phyloP scores from a whole-genome alignment of 2,888 invertebrate genomes.

The Azorinus chamasolen region DNA sequence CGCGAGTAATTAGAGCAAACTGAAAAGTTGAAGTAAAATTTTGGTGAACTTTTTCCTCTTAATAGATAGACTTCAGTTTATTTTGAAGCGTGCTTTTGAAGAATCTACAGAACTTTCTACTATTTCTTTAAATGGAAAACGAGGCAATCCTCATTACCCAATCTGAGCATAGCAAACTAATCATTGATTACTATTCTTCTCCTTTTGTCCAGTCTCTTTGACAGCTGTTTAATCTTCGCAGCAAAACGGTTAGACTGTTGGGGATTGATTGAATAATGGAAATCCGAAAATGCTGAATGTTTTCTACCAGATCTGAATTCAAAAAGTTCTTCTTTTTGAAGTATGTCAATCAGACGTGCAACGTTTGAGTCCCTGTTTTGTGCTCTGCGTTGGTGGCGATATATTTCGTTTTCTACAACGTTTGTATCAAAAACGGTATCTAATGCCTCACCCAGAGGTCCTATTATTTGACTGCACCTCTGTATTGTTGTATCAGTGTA shows the following conservation, averaged over 20 bases:
- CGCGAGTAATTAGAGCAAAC: too few relatives aligned
- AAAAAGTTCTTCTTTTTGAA: conserved; percentile 5
- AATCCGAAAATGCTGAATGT: conserved; percentile 31
- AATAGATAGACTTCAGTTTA: too few relatives aligned
- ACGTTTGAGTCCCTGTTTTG: conserved; percentile 35
- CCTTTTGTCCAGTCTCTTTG: conserved; percentile 19
- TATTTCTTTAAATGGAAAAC: background rate
- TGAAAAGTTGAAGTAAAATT: too few relatives aligned
- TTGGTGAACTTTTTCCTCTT: too few relatives aligned
- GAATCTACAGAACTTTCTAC: too few relatives aligned
- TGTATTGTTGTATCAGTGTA: conserved; percentile 37
- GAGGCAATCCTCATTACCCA: conserved; percentile 19
- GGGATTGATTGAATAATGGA: conserved; percentile 15
- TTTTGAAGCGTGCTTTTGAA: too few relatives aligned
- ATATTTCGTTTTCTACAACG: conserved; percentile 34
- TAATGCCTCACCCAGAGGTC: conserved; percentile 37
- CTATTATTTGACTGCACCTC: conserved; percentile 18
- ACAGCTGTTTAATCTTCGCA: conserved; percentile 16
- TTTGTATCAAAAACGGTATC: conserved; percentile 30
- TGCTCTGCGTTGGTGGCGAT: conserved; percentile 27
- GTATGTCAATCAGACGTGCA: conserved; percentile 3
- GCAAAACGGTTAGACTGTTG: conserved; percentile 10
- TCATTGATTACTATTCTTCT: conserved; percentile 10
- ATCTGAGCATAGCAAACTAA: background rate
- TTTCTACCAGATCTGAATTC: conserved; percentile 3